Evolutionary conservation across 92 coral and sea anemone species (phyloP), one percentile per base, ranked within the genome.

Genomic region (Phymanthus crucifer): DNA sequence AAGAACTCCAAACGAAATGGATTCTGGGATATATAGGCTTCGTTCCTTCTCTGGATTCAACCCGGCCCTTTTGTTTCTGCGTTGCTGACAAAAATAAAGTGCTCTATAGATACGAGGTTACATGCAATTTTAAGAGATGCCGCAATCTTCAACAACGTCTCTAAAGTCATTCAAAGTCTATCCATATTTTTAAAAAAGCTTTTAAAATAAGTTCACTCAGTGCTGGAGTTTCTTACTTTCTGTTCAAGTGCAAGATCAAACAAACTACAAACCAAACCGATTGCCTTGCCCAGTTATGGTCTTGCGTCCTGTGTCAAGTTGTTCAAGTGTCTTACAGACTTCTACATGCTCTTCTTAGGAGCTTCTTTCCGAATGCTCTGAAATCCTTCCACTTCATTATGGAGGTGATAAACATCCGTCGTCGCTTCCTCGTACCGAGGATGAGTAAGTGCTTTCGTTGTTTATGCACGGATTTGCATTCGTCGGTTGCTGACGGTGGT

Each of bases 311-410:
- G n/a, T n/a, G n/a, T n/a, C n/a, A 18, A 8, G 10, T 61, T 24
- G 17, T 61, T 24, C 32, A 61, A 61, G 52, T 40, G 27, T 32
- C 36, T 40, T 40, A 71, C 12, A 36, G 19, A 4, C 24, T 43
- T 19, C 52, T 71, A 27, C 75, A 71, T 21, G 75, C 48, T 26
- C 40, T 77, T 43, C 65, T 40, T 40, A 13, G 56, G 47, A 75
- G 33, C 45, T 56, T 75, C 13, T 70, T 70, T 29, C 46, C 31
- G 48, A 35, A 3, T 35, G 21, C 57, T n/a, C 33, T 32, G 19
- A 65, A 57, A 21, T 78, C 67, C 68, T 78, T 79, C 83, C 83
- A 79, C 19, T 79, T 79, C 66, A 79, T 65, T 38, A 79, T 17
- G 24, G 50, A 35, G 1, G 83, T 79, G 1, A 47, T 75, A 19